Evolutionary conservation across 2,113 vertebrate species (phyloP).

Genomic region (Hippopotamus amphibius): DNA sequence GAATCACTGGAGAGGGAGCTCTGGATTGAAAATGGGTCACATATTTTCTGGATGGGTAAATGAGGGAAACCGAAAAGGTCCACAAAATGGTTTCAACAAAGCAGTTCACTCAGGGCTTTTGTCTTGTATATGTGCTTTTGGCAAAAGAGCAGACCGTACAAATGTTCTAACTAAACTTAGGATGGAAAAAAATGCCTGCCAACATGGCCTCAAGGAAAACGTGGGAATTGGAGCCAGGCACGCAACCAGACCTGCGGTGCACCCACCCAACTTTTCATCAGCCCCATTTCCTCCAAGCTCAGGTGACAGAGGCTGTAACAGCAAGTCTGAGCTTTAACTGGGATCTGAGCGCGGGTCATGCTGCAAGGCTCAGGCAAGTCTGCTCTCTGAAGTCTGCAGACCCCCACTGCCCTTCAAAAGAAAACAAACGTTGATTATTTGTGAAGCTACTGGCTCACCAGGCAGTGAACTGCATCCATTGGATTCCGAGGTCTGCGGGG

Average conservation of each 20-base stretch:
- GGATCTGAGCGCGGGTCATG: rapidly evolving
- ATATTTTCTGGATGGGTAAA: not conserved
- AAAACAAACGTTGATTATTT: rapidly evolving
- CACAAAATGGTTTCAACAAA: not conserved
- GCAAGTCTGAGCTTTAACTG: rapidly evolving
- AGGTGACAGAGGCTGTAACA: rapidly evolving
- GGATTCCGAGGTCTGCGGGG: not conserved
- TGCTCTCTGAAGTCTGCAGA: not conserved
- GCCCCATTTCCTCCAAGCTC: not conserved
- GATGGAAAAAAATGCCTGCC: not conserved
- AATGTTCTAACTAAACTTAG: not conserved
- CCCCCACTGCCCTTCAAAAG: rapidly evolving
- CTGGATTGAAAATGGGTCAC: rapidly evolving
- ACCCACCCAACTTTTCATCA: not conserved
- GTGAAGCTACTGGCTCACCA: not conserved
- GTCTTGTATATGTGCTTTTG: not conserved
- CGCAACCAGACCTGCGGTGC: too few species aligned
- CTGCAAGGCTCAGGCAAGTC: rapidly evolving
- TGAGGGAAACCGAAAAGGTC: not conserved
- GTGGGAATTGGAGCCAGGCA: not conserved
- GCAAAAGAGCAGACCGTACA: not conserved
- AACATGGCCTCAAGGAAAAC: not conserved
- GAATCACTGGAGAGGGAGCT: not conserved
- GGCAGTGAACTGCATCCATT: rapidly evolving
- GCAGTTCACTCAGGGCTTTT: rapidly evolving